Evolutionary conservation across 2,797 vertebrate species (phyloP).

Genomic region (Bovichtus variegatus): DNA sequence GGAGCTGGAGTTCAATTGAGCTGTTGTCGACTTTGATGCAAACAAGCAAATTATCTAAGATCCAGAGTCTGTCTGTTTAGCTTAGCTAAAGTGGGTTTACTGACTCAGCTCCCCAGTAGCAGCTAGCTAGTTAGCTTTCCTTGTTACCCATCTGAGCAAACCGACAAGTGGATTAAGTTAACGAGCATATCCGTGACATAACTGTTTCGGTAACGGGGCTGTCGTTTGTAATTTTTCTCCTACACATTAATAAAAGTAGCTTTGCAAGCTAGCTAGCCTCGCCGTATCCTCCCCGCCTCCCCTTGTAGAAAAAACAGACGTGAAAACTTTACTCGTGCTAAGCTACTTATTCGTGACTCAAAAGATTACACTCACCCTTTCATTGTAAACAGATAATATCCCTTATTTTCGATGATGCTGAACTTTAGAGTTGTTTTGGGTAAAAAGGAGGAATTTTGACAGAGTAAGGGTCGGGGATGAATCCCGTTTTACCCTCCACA

Average conservation of each 20-base stretch:
- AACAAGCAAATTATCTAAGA: not conserved
- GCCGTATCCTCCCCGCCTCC: conserved; percentile 80
- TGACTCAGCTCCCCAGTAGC: conserved; percentile 70
- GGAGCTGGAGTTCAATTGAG: not conserved
- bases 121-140: conserved; percentile 60
- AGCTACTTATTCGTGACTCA: conserved; percentile 66
- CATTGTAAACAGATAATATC: conserved; percentile 84
- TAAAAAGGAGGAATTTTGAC: conserved; percentile 68
- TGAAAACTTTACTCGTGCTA: conserved; percentile 83
- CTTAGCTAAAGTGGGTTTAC: conserved; percentile 69
- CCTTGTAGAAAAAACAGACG: conserved; percentile 76
- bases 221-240: conserved; percentile 23
- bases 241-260: conserved; percentile 57
- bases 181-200: not conserved
- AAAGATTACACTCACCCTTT: conserved; percentile 88
- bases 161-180: conserved; percentile 33
- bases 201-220: not conserved
- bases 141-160: not conserved
- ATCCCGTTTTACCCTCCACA: conserved; percentile 89
- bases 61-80: conserved; percentile 38
- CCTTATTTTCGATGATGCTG: conserved; percentile 69
- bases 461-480: conserved; percentile 83
- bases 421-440: conserved; percentile 71
- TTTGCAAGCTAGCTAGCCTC: conserved; percentile 76
- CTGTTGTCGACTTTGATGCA: not conserved